Evolutionary conservation across 2,797 vertebrate species (phyloP), one percentile per base, ranked within the genome.

Genomic region (Sciaenops ocellatus): DNA sequence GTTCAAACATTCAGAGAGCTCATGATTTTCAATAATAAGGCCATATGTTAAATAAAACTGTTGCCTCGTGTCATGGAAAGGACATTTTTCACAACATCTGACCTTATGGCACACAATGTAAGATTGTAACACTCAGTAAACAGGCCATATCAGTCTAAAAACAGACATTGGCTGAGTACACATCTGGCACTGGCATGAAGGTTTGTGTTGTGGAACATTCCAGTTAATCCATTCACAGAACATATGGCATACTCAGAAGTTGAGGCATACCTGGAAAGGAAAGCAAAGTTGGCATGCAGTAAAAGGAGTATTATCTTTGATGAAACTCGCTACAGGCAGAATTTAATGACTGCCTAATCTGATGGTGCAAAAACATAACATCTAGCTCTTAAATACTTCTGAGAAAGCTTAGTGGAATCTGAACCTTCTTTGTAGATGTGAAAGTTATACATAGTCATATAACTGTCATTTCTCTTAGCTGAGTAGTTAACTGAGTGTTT

Each of bases 201-300:
- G 73, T 71, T 89, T 63, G 76, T 71, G 66, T 78, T 69, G 56
- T 79, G 78, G 86, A 89, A 84, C 82, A 80, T 90, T 93, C 82
- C 88, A 87, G 89, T 91, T 84, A 91, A 92, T 91, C 76, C 34
- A 63, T 94, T 93, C 91, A 88, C 72, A 86, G 91, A 93, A 93
- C 67, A 76, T 17, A 60, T 68, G 41, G 9, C 17, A 28, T 93
- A 88, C 93, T 78, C 48, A 69, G 85, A 92, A 93, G 73, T 69
- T 61, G 24, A 42, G 52, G 18, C 13, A 61, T 85, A 77, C 79
- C 50, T 69, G 76, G 73, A 83, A 85, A 24, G 17, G 6, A 38
- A 38, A 9, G n/a, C n/a, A 20, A 78, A 48, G 44, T 34, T 73
- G 61, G 34, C 61, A 55, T 18, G 30, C 11, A 22, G 80, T 79